Percentiles rank a stretch among this genome's conserved stretches.
phyloP scores from a whole-genome alignment of 2,888 invertebrate species.

The Anoplius nigerrimus region DNA sequence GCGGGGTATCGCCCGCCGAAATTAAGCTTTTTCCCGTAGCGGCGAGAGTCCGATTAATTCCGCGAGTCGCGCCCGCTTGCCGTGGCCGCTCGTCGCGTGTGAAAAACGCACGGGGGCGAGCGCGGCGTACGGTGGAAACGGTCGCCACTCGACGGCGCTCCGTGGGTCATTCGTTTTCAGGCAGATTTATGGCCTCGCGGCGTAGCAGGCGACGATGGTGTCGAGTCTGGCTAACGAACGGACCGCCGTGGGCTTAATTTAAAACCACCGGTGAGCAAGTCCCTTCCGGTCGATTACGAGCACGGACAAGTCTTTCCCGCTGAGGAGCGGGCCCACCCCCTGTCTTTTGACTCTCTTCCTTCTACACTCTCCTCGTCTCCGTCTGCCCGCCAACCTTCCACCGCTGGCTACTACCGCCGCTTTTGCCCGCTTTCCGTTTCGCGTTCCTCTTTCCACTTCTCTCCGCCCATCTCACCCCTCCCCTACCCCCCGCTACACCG shows the following conservation, averaged over 20 bases:
- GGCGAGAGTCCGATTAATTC: conserved; percentile 45
- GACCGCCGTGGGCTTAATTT: conserved; percentile 55
- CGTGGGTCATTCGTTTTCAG: conserved; percentile 48
- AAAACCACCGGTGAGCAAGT: conserved; percentile 57
- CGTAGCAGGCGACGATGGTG: conserved; percentile 52
- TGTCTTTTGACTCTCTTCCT: conserved; percentile 39
- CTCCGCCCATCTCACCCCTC: conserved; percentile 20
- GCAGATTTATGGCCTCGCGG: conserved; percentile 55
- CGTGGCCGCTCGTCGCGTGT: conserved; percentile 13
- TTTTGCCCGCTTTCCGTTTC: conserved; percentile 13
- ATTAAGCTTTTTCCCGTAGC: conserved; percentile 10
- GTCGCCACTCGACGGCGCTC: conserved; percentile 21
- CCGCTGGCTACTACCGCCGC: no score
- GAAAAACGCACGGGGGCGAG: conserved; percentile 37
- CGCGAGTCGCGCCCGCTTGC: conserved; percentile 9
- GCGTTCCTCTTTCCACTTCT: conserved; percentile 16
- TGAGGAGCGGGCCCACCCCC: background rate
- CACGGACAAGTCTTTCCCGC: conserved; percentile 58
- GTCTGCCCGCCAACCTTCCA: background rate
- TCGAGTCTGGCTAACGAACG: conserved; percentile 55
- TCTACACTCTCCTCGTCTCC: conserved; percentile 29
- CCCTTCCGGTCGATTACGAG: conserved; percentile 67
- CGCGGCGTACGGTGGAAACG: conserved; percentile 34
- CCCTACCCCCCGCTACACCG: conserved; percentile 5
- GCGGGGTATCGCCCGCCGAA: background rate